Evolutionary conservation across 2,888 invertebrate species (phyloP), one percentile per base, ranked within the genome.

Genomic region (Mesochorus sp.): DNA sequence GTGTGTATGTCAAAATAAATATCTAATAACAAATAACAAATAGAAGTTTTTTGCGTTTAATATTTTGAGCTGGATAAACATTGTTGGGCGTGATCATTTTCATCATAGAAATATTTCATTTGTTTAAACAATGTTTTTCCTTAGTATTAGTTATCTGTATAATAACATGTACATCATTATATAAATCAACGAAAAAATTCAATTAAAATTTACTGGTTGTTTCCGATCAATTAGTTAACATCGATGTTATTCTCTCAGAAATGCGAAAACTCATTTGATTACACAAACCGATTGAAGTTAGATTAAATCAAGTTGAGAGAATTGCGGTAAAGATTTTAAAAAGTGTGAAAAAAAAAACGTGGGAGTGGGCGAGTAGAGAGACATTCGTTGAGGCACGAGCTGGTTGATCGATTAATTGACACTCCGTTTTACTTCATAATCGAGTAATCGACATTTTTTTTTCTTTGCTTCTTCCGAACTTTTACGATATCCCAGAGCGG

Each of bases 371-470:
- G 21, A 42, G 49, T 12, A 8, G 8, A 53, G 34, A 14, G 42
- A 49, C 31, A 49, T 24, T 53, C 57, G 51, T 49, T 14, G 47
- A 21, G 21, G 17, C 51, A 3, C 47, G 44, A 31, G 17, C 10
- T 17, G 21, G 14, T 34, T 57, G 49, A 49, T 68, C 68, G 73
- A 68, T 73, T 73, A 73, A 78, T 78, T 78, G 73, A 62, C 64
- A 42, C 39, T 62, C 19, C 31, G 67, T 64, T 77, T 64, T 62
- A 31, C 62, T 17, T 62, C 39, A 42, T 77, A 73, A 77, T 77
- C 73, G 73, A 68, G 62, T 68, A 62, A 73, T 49, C 37, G 37
- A 34, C 14, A 39, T 53, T 37, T 39, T 75, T 53, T 53, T 47
- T 57, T 37, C 24, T 55, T 17, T 31, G n/a, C 21, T 12, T 44